Base-by-base conservation (phyloP, 2,113 vertebrate species). In the Galemys pyrenaicus region DNA sequence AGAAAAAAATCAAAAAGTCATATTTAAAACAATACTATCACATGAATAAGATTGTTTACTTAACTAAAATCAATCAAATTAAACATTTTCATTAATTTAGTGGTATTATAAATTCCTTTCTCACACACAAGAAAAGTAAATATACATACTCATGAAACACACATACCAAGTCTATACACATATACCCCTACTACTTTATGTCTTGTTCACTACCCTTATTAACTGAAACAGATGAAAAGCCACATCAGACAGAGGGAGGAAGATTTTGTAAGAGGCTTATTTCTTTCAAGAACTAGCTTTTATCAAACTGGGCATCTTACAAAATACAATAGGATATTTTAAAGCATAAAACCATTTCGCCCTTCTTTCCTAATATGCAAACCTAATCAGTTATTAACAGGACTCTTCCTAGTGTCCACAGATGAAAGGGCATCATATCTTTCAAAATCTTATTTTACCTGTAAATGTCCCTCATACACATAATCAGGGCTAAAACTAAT, bases 201-300 rank as follows among this genome's bases (percentile, higher is more conserved):
- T 64, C 68, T 88, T 82, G 41, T 86, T 89, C 87, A 68, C 71
- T 94, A 64, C 44, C 70, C 74, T 89, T 96, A 39, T 91, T 95
- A 85, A 95, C 62, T 94, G 20, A 89, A 92, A 89, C 39, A 89
- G 65, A 84, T 77, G 73, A 94, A 88, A 93, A 75, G 75, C 39
- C 58, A 92, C 67, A 92, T 82, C 84, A 86, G 28, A 96, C 32
- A 92, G 39, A 68, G 35, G 26, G 41, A 90, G 30, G n/a, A 86
- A 32, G 15, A 26, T 75, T 95, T 80, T 56, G 15, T 37, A 90
- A 96, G 51, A 65, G 39, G 30, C 11, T 95, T 84, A 93, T 84
- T 95, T 93, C 92, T 93, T 94, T 94, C 77, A 94, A 91, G 65
- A 94, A 86, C 62, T 89, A 87, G 78, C n/a, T 94, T 85, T 94